Conservation (phyloP, 2,113 vertebrate genomes). For the Grammomys dolichurus region DNA sequence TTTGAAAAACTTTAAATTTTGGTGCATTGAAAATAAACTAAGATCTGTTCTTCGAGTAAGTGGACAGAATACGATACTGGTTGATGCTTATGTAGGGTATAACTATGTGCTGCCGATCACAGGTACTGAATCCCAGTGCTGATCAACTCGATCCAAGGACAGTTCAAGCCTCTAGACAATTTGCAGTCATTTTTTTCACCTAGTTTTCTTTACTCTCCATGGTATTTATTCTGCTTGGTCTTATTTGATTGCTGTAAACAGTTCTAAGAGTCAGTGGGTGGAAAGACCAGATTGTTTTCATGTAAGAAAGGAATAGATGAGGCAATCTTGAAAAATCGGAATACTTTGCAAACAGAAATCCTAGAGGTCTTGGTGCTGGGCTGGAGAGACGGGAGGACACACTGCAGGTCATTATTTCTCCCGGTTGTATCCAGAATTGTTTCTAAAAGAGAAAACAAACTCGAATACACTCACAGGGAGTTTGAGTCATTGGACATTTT, state of each 20-base stretch:
- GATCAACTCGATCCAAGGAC: neutral
- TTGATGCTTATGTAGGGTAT: neutral
- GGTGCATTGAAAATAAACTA: neutral
- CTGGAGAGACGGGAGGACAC: slow-evolving; percentile 11
- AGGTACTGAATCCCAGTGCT: neutral
- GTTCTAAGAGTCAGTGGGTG: slow-evolving; percentile 31
- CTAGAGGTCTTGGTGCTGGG: slow-evolving; percentile 21
- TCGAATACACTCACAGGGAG: slow-evolving; percentile 71
- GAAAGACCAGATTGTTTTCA: neutral
- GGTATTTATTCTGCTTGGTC: slow-evolving; percentile 16
- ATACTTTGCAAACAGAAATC: slow-evolving; percentile 18
- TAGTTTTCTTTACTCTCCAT: neutral
- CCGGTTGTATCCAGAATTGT: neutral
- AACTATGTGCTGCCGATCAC: neutral
- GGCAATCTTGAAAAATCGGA: neutral
- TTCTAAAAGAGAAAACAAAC: slow-evolving; percentile 67
- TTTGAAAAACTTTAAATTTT: neutral
- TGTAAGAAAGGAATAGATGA: slow-evolving; percentile 17
- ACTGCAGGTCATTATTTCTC: slow-evolving; percentile 51
- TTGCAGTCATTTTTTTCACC: neutral
- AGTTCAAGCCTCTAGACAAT: neutral
- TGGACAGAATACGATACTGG: neutral
- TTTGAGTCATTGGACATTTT: slow-evolving; percentile 89
- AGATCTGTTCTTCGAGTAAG: neutral
- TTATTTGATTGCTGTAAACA: slow-evolving; percentile 31